Percentiles rank a stretch among this genome's conserved stretches.
These are phyloP conservation scores for Camelus bactrianus DNA, from an alignment of 2,113 vertebrate species.

Conservation along the genomic window DNA sequence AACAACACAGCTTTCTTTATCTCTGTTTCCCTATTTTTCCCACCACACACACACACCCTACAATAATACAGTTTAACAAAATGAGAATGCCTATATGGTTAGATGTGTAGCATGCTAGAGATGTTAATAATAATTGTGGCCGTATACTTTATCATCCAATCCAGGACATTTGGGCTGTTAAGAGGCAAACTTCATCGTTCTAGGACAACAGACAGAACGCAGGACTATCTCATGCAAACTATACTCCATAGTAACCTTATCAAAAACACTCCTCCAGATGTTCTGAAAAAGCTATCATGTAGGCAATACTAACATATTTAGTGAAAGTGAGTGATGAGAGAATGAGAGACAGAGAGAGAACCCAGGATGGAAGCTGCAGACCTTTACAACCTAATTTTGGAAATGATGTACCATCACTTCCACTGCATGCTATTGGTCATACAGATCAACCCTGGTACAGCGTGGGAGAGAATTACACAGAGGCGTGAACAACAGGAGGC, in stretches of 20 bases:
- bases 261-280: neutral
- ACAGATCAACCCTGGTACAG: neutral
- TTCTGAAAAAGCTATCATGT: neutral
- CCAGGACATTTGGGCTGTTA: neutral
- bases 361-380: neutral
- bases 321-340: neutral
- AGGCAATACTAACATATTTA: neutral
- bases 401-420: neutral
- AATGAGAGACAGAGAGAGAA: neutral
- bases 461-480: neutral
- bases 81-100: neutral
- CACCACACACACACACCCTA: neutral
- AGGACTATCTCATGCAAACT: neutral
- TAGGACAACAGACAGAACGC: neutral
- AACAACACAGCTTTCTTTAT: neutral
- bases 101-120: neutral
- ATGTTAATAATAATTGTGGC: neutral
- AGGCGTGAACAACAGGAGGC: fast-evolving
- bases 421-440: neutral
- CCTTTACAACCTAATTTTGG: neutral
- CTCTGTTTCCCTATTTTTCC: neutral
- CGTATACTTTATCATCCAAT: neutral
- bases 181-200: neutral
- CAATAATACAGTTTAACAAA: neutral
- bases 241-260: neutral